Evolutionary conservation across 2,888 invertebrate genomes (phyloP), one percentile per base, ranked within the genome.

Genomic region (Gandaritis pyraliata): DNA sequence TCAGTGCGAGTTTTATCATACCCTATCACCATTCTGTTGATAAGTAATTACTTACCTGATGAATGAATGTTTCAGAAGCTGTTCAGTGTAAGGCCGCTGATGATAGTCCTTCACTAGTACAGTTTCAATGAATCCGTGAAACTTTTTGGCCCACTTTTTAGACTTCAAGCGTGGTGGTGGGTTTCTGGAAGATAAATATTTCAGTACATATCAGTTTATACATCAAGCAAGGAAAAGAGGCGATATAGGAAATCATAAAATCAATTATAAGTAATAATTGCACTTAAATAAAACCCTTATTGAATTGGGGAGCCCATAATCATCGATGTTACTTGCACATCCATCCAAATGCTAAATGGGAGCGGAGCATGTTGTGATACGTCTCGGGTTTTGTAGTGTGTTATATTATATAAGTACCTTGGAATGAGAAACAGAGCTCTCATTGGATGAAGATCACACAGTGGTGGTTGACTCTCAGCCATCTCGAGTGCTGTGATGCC

Each of bases 381-480:
- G 3, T 23, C 6, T 6, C 3, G 23, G 23, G 8, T 33, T 11
- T 33, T 33, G 10, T 33, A 11, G 33, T 33, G 8, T 33, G 8
- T 11, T 33, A 33, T 33, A 11, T 47, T 55, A 8, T 50, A n/a
- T n/a, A 50, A 51, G 53, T 68, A 90, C 93, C 93, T 95, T 73
- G 99, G 99, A 88, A 99, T 99, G 78, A 99, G 95, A 92, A 99
- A 99, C 73, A 99, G 94, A 71, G 99, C 99, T 86, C 99, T 94
- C 99, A 99, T 99, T 23, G 99, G 99, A 94, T 99, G 99, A 87
- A 99, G 95, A 94, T 99, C 99, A 93, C 99, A 99, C 63, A 99
- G 94, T 41, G 99, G 99, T 68, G 99, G 99, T 91, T 99, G 98
- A 78, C 98, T 98, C 93, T 99, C 99, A 61, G 99, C 99, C 99